A percentile compares a stretch with the other conserved stretches of the same genome.
phyloP scores from a whole-genome alignment of 2,888 invertebrate species.

The Neoscelio sp. region DNA sequence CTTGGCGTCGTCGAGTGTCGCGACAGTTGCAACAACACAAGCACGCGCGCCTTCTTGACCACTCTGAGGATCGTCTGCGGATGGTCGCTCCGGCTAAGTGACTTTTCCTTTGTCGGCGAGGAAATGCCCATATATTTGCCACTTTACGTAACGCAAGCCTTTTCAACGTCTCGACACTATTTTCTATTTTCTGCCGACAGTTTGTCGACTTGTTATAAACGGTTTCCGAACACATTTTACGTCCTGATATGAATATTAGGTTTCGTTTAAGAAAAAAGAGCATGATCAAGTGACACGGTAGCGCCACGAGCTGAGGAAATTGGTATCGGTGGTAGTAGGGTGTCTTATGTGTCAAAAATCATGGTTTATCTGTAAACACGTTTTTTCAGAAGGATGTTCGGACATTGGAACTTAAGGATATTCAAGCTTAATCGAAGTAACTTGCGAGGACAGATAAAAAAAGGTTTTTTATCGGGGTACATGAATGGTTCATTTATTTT shows the following conservation, averaged over 20 bases:
- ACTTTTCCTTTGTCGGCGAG: slow-evolving; percentile 54
- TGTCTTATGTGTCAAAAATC: slow-evolving; percentile 1
- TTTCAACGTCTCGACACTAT: slow-evolving; percentile 11
- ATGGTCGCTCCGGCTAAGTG: too few relatives aligned
- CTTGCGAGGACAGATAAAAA: neutral
- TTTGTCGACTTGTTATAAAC: neutral
- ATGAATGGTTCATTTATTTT: neutral
- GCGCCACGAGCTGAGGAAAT: slow-evolving; percentile 38
- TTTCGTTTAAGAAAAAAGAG: slow-evolving; percentile 3
- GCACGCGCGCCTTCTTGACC: slow-evolving; percentile 72
- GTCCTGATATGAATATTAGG: slow-evolving; percentile 4
- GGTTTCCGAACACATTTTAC: too few relatives aligned
- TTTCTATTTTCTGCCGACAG: slow-evolving; percentile 1
- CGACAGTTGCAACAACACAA: slow-evolving; percentile 77
- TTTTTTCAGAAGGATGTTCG: slow-evolving; percentile 2
- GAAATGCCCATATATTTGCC: slow-evolving; percentile 52
- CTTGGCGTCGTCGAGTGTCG: slow-evolving; percentile 44
- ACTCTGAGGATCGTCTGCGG: slow-evolving; percentile 69
- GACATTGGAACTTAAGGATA: slow-evolving; percentile 9
- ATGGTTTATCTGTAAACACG: slow-evolving; percentile 26
- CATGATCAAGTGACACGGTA: slow-evolving; percentile 16
- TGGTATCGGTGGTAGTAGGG: neutral
- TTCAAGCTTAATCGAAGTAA: neutral
- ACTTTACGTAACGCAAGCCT: slow-evolving; percentile 46
- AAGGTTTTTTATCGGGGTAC: neutral